These are phyloP conservation scores for Lanius ludovicianus DNA, from an alignment of 2,113 vertebrate genomes.

Conservation along the genomic window DNA sequence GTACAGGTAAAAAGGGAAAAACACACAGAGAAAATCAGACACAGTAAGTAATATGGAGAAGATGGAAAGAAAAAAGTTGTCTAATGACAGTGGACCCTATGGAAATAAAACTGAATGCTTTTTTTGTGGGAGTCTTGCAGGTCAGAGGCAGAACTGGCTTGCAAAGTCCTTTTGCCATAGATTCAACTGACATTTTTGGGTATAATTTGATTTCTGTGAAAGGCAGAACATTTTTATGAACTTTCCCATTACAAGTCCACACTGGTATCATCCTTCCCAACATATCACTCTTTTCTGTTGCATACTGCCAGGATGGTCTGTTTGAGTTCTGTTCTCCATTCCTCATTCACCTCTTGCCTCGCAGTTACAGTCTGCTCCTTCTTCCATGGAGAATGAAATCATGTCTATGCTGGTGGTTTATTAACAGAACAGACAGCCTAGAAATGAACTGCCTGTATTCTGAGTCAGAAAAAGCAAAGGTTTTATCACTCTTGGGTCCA, in stretches of 20 bases:
- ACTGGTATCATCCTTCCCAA: background rate
- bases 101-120: background rate
- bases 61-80: background rate
- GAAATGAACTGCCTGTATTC: background rate
- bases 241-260: background rate
- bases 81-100: background rate
- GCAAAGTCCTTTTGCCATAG: background rate
- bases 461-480: background rate
- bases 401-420: background rate
- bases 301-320: background rate
- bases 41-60: background rate
- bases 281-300: background rate
- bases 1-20: background rate
- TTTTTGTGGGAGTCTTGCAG: background rate
- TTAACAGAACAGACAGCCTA: background rate
- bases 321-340: background rate
- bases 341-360: background rate
- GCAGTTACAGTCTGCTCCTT: background rate
- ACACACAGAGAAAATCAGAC: background rate
- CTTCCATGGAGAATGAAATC: background rate
- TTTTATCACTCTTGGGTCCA: background rate
- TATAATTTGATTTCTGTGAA: background rate
- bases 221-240: background rate
- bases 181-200: background rate
- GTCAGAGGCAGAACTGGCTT: background rate